Base-by-base conservation (phyloP, 1,140 invertebrate species). In the Danaus plexippus region DNA sequence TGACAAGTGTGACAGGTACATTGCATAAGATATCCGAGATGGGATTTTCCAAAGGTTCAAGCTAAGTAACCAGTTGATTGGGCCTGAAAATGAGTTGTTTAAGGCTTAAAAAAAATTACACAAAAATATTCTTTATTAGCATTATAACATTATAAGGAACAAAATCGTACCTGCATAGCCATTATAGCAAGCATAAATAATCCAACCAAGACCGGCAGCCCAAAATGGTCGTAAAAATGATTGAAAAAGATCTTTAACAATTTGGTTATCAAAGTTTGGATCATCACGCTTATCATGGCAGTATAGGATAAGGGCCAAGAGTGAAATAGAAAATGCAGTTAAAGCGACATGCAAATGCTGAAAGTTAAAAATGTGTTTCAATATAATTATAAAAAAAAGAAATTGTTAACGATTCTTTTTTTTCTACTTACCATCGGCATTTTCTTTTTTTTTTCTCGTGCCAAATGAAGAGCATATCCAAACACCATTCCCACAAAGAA, bases 401-500 rank as follows among this genome's bases (percentile, higher is more conserved):
- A 49, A 11, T 15, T 11, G 42, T n/a, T 56, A n/a, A 49, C n/a
- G 13, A 49, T 49, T n/a, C 22, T 32, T 32, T 32, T 43, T 46
- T 22, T 15, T 15, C 15, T 2, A 45, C 43, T 71, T 62, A 73
- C 69, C 51, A 54, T 65, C 15, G 58, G 47, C 40, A 67, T 49
- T 40, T 44, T n/a, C 3, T 43, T 11, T 47, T 52, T 52, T 9
- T 60, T 60, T 13, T 42, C 51, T 0, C 47, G 47, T 12, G 32
- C 45, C 7, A 64, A 45, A 46, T 61, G 52, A 1, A 73, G 55
- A 6, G 70, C 62, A 59, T 90, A 91, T 11, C 90, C 90, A 11
- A 88, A 71, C 10, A 89, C 63, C 44, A 91, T 83, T n/a, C 90
- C 90, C 11, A 90, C 77, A 11, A 91, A 62, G 75, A 89, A 91